Evolutionary conservation across 2,888 invertebrate genomes (phyloP).

Genomic region (Prosapia bicincta): DNA sequence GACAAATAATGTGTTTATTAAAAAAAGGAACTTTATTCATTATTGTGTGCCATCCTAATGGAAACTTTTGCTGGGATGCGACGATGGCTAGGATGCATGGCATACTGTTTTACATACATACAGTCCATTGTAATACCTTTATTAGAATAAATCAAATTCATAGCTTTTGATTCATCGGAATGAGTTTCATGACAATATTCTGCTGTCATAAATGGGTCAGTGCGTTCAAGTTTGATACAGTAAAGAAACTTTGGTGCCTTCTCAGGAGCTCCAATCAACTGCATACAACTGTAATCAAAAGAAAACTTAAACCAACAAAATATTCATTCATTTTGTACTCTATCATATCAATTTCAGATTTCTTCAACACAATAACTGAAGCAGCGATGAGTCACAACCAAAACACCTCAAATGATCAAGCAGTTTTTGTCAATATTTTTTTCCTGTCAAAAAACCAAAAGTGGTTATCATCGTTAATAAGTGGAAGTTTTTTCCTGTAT

Average conservation of each 20-base stretch:
- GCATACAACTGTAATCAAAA: not conserved
- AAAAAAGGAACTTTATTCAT: too few species aligned
- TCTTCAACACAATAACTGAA: too few species aligned
- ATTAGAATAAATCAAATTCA: not conserved
- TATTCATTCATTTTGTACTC: too few species aligned
- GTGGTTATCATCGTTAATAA: too few species aligned
- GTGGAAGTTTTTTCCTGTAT: too few species aligned
- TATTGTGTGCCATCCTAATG: not conserved
- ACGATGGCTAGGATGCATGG: not conserved
- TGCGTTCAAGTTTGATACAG: not conserved
- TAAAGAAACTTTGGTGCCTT: not conserved
- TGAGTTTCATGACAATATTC: not conserved
- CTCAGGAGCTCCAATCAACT: not conserved
- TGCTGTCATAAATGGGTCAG: not conserved
- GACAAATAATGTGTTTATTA: too few species aligned
- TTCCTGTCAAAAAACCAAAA: too few species aligned
- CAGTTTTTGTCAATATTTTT: too few species aligned
- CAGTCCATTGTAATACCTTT: not conserved
- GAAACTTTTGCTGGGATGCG: not conserved
- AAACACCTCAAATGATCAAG: too few species aligned
- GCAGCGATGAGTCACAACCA: too few species aligned
- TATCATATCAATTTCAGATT: too few species aligned
- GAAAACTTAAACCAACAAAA: not conserved
- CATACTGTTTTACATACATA: not conserved
- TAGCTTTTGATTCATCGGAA: not conserved